phyloP scores from a whole-genome alignment of 2,797 vertebrate species.

The Falco biarmicus region DNA sequence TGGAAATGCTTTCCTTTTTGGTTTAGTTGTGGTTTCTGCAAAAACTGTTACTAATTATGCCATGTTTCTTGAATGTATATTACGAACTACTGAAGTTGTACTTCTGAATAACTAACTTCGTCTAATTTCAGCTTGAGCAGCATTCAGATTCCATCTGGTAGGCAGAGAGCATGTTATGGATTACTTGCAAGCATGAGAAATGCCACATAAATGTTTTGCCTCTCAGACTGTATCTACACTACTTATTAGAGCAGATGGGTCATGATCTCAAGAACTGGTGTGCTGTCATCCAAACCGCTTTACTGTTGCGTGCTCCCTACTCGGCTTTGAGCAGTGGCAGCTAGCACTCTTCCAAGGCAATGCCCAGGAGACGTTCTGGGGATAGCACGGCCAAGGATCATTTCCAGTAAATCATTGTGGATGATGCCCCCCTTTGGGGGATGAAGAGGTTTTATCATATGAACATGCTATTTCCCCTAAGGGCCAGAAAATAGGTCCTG shows the following conservation, averaged over 20 bases:
- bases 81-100: not conserved
- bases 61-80: not conserved
- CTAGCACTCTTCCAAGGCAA: not conserved
- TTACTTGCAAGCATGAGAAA: not conserved
- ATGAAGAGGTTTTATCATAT: not conserved
- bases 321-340: not conserved
- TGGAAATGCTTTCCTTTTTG: not conserved
- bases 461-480: rapidly evolving
- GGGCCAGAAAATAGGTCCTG: not conserved
- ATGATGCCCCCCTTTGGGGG: not conserved
- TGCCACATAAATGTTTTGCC: not conserved
- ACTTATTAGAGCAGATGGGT: not conserved
- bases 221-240: not conserved
- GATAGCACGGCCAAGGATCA: not conserved
- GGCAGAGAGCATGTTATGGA: not conserved
- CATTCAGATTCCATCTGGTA: not conserved
- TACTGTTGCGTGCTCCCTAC: not conserved
- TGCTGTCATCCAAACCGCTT: not conserved
- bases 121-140: not conserved
- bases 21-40: not conserved
- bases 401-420: not conserved
- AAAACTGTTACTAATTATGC: not conserved
- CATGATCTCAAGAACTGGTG: not conserved
- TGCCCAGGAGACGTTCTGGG: not conserved
- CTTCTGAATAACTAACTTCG: not conserved